Base-by-base conservation (phyloP, 2,797 vertebrate genomes). In the Salarias fasciatus region DNA sequence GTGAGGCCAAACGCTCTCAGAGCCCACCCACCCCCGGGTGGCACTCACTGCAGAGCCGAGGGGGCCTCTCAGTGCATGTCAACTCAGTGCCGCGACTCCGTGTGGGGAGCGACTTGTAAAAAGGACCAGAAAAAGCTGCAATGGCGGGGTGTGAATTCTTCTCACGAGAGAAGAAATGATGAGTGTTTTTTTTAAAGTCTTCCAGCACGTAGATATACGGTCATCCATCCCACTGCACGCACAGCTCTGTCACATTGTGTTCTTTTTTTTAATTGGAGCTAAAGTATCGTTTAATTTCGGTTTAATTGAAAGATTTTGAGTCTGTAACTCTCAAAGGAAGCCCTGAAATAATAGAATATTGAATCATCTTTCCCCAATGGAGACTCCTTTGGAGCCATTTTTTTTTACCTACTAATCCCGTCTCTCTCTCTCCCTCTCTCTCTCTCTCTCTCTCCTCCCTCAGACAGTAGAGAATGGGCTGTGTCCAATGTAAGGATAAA, bases 401-500 rank as follows among this genome's bases (percentile, higher is more conserved):
- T 72, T 81, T 66, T 38, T 79, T 56, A 30, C 7, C 24, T 50
- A 1, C 75, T 90, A 69, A 88, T 83, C 72, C 49, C 36, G 1
- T 24, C 18, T 24, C 18, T 24, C 18, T 24, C 18, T 24, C 18
- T 24, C 18, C 24, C 3, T 24, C 18, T 24, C 18, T 29, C 8
- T 45, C 24, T 77, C 24, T 52, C 36, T 51, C 47, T 75, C 64
- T 50, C 45, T 64, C 53, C 57, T 2, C 65, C 66, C 67, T 8
- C 91, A 99, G 97, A 96, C 90, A 91, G 93, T 94, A 96, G 96
- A 99, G 96, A 94, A 99, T 99, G 97, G 97, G 97, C 97, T 99
- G 97, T 94, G 97, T 99, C 94, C 97, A 99, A 98, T 99, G 97
- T 92, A 99, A 99, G 96, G 97, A 99, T 90, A 99, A 99, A 95